A percentile compares a stretch with the other conserved stretches of the same genome.
Conservation (phyloP, 1,140 invertebrate genomes). For the Mamestra configurata region DNA sequence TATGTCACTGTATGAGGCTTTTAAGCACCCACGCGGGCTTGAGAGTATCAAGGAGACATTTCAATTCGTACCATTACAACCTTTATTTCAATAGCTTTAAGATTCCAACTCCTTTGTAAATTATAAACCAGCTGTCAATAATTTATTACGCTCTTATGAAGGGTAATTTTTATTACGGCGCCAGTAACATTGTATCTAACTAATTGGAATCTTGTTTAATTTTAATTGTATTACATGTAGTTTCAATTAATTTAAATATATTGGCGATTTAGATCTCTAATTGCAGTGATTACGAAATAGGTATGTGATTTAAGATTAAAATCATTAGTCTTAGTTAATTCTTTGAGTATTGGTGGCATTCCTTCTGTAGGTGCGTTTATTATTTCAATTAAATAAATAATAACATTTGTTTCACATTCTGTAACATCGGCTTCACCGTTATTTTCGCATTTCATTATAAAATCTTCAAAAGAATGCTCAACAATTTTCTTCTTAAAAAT, state of each 20-base stretch:
- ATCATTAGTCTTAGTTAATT: slow-evolving; percentile 4
- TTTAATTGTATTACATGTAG: slow-evolving; percentile 47
- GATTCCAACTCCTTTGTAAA: slow-evolving; percentile 11
- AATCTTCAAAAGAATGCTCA: not conserved
- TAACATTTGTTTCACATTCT: not conserved
- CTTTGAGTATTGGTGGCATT: not conserved
- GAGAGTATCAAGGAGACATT: slow-evolving; percentile 43
- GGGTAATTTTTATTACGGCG: slow-evolving; percentile 45
- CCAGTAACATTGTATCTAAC: slow-evolving; percentile 38
- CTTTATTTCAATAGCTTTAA: slow-evolving; percentile 4
- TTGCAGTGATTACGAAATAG: slow-evolving; percentile 21
- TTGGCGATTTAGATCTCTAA: slow-evolving; percentile 30
- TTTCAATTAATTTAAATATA: slow-evolving; percentile 47
- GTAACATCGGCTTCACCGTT: not conserved
- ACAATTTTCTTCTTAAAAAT: not conserved
- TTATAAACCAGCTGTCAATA: slow-evolving; percentile 40
- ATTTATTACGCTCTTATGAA: slow-evolving; percentile 50
- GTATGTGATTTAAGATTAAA: not conserved
- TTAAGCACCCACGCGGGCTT: slow-evolving; percentile 47
- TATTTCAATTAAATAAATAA: not conserved
- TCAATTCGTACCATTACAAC: slow-evolving; percentile 24
- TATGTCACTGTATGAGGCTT: slow-evolving; percentile 48
- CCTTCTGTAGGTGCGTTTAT: not conserved
- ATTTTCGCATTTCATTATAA: not conserved
- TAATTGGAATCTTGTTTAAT: slow-evolving; percentile 48